Conservation (phyloP, 2,888 invertebrate genomes). For the Melanotus villosus region DNA sequence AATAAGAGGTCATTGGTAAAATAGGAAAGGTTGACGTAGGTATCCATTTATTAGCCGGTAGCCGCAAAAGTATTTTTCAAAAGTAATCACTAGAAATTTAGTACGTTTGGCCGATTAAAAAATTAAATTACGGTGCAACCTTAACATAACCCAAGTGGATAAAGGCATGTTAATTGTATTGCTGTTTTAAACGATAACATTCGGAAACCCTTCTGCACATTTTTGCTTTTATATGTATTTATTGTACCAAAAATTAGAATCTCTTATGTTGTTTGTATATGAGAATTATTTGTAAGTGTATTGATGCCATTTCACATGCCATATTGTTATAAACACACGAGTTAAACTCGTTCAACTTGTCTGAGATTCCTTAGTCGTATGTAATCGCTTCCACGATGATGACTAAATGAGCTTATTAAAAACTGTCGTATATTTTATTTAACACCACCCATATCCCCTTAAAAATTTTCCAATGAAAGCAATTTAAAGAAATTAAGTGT, state of each 20-base stretch:
- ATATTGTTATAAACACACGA: conserved; percentile 61
- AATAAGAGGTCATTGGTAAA: background rate
- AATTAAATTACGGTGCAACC: conserved; percentile 33
- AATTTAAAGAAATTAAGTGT: too few relatives aligned
- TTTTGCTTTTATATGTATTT: conserved; percentile 52
- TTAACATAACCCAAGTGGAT: conserved; percentile 30
- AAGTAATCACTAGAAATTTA: conserved; percentile 1
- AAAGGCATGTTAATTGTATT: conserved; percentile 28
- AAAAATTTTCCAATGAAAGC: background rate
- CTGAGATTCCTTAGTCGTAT: conserved; percentile 64
- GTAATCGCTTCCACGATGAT: conserved; percentile 66
- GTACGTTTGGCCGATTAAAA: background rate
- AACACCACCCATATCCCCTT: background rate
- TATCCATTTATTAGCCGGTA: background rate
- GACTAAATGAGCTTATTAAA: conserved; percentile 68
- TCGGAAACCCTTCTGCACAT: conserved; percentile 45
- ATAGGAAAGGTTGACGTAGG: background rate
- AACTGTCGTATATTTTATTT: conserved; percentile 37
- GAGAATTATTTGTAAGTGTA: conserved; percentile 56
- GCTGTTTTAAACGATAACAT: conserved; percentile 38
- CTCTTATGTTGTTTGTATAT: conserved; percentile 57
- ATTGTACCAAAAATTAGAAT: conserved; percentile 51
- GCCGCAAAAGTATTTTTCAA: conserved; percentile 1
- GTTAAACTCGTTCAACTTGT: conserved; percentile 56
- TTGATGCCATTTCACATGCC: conserved; percentile 63